Conservation (phyloP, 2,888 invertebrate genomes). For the Oegoconia quadripuncta region DNA sequence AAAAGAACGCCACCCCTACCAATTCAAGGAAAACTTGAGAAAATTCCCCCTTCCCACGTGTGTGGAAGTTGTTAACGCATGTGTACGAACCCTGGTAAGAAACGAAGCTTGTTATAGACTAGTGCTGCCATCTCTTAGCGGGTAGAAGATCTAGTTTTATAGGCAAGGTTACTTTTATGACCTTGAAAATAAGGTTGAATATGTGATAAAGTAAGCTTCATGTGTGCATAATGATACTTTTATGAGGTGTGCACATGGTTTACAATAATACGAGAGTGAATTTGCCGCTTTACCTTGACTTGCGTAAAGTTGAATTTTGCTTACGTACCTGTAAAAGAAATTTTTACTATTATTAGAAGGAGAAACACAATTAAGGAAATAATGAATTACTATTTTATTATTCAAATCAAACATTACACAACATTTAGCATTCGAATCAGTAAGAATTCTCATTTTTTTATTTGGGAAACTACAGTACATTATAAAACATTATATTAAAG, state of each 20-base stretch:
- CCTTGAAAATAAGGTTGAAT: not conserved
- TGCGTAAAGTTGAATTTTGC: slow-evolving; percentile 12
- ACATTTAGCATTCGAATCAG: no score
- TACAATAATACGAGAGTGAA: no score
- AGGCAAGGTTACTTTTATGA: slow-evolving; percentile 27
- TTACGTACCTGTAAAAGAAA: slow-evolving; percentile 44
- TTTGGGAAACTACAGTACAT: no score
- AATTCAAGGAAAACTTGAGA: slow-evolving; percentile 59
- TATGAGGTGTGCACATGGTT: not conserved
- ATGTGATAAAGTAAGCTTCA: not conserved
- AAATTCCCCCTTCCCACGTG: slow-evolving; percentile 49
- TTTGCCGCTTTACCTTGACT: slow-evolving; percentile 4
- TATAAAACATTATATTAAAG: no score
- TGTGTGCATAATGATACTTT: not conserved
- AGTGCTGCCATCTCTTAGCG: slow-evolving; percentile 32
- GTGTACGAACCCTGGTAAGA: slow-evolving; percentile 33
- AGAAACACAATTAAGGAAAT: no score
- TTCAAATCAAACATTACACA: no score
- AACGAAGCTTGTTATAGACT: no score
- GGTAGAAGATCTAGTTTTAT: slow-evolving; percentile 44
- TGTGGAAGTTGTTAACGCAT: slow-evolving; percentile 42
- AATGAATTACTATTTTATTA: no score
- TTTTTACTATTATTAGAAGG: slow-evolving; percentile 8
- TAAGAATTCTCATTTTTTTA: no score
- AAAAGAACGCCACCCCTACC: slow-evolving; percentile 47